Base-by-base conservation (phyloP, 2,888 invertebrate genomes). In the Aethes cnicana region DNA sequence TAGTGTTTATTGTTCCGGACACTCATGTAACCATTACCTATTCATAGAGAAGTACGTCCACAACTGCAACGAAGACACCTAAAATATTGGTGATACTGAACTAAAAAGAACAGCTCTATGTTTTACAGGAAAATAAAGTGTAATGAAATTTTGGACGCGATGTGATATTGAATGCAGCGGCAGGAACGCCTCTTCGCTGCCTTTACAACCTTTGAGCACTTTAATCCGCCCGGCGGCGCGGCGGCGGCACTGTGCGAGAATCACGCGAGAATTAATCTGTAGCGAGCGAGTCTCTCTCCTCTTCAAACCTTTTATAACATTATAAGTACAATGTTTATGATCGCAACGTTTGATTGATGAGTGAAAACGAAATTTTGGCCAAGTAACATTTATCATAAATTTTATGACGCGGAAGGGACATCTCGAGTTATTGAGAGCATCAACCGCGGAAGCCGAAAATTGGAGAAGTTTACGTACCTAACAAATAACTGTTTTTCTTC, bases 191-290 rank as follows among this genome's bases (percentile, higher is more conserved):
- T 57, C 55, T 61, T 56, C 47, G 58, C 56, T 37, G 64, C 52
- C 68, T 69, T 71, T 68, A 62, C 56, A 61, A 63, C 66, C 70
- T 70, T 64, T 64, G 58, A 67, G 55, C 60, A 61, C 62, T 72
- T 70, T 72, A 69, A 72, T 78, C 69, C 56, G 63, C 56, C 57
- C n/a, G n/a, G n/a, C n/a, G n/a, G 64, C 65, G 66, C 52, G 64
- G 66, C 61, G 61, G 41, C 53, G 47, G 47, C 56, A 53, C 54
- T 55, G 54, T 42, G 55, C 61, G 60, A n/a, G n/a, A n/a, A n/a
- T n/a, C n/a, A n/a, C n/a, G 61, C 50, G 57, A 57, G 59, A 66
- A 70, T 71, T 66, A 65, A 72, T 71, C 61, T 66, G n/a, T n/a
- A n/a, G n/a, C 28, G 23, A 30, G 30, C n/a, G n/a, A 42, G 43